Evolutionary conservation across 2,113 vertebrate genomes (phyloP).

Genomic region (Mus spicilegus): DNA sequence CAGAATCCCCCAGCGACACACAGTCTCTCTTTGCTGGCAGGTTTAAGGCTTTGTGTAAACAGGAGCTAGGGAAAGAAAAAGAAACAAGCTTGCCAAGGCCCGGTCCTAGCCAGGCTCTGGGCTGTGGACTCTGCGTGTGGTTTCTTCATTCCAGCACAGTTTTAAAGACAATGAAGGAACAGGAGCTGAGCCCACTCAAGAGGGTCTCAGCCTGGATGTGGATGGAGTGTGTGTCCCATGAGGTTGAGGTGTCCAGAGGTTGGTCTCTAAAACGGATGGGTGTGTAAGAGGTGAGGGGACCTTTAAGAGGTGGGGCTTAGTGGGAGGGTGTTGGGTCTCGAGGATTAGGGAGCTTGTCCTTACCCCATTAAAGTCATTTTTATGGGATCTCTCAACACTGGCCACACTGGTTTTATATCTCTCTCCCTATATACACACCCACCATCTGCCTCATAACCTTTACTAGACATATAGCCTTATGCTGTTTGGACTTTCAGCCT

Average conservation of each 20-base stretch:
- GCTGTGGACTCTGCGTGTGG: not conserved
- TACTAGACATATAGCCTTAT: not conserved
- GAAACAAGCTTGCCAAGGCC: rapidly evolving
- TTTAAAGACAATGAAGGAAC: not conserved
- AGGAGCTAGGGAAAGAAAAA: not conserved
- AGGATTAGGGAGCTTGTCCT: not conserved
- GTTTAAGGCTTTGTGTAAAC: not conserved
- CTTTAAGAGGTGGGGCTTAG: not conserved
- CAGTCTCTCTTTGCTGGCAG: not conserved
- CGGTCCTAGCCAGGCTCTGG: not conserved
- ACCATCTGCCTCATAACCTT: not conserved
- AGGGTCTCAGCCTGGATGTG: not conserved
- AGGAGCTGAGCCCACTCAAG: rapidly evolving
- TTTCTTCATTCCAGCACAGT: not conserved
- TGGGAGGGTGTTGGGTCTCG: not conserved
- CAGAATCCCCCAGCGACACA: rapidly evolving
- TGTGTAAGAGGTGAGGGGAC: too few species aligned
- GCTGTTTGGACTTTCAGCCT: not conserved
- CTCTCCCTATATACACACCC: not conserved
- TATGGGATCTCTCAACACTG: too few species aligned
- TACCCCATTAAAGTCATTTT: too few species aligned
- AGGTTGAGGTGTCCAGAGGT: not conserved
- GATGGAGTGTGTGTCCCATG: not conserved
- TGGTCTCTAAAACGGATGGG: not conserved
- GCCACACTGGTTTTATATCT: not conserved